Conservation (phyloP, 2,888 invertebrate genomes). For the Andrena hattorfiana region DNA sequence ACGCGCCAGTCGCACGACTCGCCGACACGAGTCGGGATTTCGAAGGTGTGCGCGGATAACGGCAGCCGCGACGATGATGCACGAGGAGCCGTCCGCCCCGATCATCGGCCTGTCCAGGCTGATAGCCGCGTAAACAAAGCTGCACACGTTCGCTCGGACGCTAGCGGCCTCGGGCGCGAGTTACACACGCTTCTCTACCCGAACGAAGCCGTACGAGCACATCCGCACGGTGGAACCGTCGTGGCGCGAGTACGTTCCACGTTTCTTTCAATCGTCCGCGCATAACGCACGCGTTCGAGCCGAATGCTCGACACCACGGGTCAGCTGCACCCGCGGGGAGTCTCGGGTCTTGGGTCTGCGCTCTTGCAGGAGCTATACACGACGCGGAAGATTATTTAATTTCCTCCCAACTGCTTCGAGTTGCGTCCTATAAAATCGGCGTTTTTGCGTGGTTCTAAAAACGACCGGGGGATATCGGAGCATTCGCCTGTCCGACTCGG, state of each 20-base stretch:
- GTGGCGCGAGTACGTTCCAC: conserved; percentile 43
- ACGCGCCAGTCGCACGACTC: conserved; percentile 48
- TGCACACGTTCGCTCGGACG: background rate
- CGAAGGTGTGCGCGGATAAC: conserved; percentile 61
- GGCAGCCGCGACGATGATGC: conserved; percentile 19
- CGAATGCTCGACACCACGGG: conserved; percentile 2
- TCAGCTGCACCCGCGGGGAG: background rate
- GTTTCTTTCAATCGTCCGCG: conserved; percentile 47
- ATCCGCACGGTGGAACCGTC: conserved; percentile 45
- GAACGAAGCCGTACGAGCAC: conserved; percentile 46
- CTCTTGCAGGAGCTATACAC: too few relatives aligned
- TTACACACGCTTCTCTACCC: conserved; percentile 38
- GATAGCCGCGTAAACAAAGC: conserved; percentile 60
- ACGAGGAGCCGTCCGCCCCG: conserved; percentile 49
- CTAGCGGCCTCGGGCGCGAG: conserved; percentile 22
- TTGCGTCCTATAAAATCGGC: too few relatives aligned
- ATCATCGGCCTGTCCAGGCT: conserved; percentile 48
- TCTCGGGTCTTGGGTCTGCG: background rate
- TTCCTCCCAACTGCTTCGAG: too few relatives aligned
- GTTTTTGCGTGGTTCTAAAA: too few relatives aligned
- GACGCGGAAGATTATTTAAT: too few relatives aligned
- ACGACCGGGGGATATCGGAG: too few relatives aligned
- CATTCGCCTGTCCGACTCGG: background rate
- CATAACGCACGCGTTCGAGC: conserved; percentile 35
- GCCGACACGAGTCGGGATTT: conserved; percentile 60